phyloP scores from a whole-genome alignment of 1,140 invertebrate species.

The Atta cephalotes region DNA sequence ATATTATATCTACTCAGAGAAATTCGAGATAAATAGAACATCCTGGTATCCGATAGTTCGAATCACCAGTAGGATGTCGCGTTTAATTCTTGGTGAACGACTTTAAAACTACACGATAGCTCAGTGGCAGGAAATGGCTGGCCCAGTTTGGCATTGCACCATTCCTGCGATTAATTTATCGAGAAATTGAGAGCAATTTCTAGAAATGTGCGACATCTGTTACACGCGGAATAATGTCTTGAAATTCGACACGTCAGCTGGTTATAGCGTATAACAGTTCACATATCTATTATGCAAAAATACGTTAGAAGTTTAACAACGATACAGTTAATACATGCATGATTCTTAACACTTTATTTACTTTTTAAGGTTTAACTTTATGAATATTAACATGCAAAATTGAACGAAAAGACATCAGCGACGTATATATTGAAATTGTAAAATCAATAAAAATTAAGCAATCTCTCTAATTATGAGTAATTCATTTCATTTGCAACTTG shows the following conservation, averaged over 20 bases:
- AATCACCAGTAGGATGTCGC: not conserved
- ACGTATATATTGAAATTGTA: not conserved
- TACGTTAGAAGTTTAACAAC: not conserved
- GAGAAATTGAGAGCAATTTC: conserved; percentile 49
- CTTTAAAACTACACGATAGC: not conserved
- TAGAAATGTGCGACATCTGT: conserved; percentile 61
- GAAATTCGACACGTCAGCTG: conserved; percentile 26
- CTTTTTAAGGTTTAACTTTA: not conserved
- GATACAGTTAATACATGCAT: not conserved
- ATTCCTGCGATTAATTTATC: conserved; percentile 64
- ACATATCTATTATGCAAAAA: conserved; percentile 30
- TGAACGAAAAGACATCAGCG: not conserved
- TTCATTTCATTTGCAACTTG: not conserved
- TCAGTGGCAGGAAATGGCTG: not conserved
- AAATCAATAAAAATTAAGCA: not conserved
- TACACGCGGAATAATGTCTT: conserved; percentile 26
- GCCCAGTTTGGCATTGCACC: conserved; percentile 20
- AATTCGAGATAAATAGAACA: not conserved
- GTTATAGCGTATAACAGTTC: conserved; percentile 5
- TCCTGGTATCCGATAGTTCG: not conserved
- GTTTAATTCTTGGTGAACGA: conserved; percentile 44
- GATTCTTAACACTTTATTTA: not conserved
- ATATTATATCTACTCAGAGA: not conserved
- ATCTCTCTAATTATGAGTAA: not conserved
- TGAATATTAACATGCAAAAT: not conserved